Evolutionary conservation across 1,140 invertebrate species (phyloP).

Genomic region (Cephus cinctus): DNA sequence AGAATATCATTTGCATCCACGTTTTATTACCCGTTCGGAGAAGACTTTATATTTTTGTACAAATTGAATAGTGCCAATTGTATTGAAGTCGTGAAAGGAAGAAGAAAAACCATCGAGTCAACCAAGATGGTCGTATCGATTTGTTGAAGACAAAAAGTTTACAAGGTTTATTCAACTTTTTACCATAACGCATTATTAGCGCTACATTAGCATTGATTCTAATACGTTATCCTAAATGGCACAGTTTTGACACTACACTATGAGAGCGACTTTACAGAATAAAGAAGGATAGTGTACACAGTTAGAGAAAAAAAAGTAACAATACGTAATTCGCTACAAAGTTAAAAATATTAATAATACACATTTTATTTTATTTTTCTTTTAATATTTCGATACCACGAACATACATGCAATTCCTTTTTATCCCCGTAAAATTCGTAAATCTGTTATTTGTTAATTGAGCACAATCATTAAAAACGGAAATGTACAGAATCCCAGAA

Average conservation of each 20-base stretch:
- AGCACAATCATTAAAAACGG: slow-evolving; percentile 23
- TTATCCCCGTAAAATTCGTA: slow-evolving; percentile 8
- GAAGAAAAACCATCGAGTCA: too few species aligned
- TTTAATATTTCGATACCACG: slow-evolving; percentile 33
- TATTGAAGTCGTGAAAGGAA: too few species aligned
- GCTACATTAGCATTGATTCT: slow-evolving; percentile 1
- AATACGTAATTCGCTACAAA: slow-evolving; percentile 1
- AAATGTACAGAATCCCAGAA: slow-evolving; percentile 22
- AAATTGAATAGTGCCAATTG: too few species aligned
- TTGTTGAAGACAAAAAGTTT: too few species aligned
- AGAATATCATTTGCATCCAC: too few species aligned
- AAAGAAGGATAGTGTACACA: slow-evolving; percentile 12
- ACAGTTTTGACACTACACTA: slow-evolving; percentile 34
- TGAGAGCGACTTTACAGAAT: slow-evolving; percentile 19
- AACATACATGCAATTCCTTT: slow-evolving; percentile 11
- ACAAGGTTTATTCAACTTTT: too few species aligned
- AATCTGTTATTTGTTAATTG: slow-evolving; percentile 26
- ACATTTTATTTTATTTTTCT: too few species aligned
- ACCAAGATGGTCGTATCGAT: too few species aligned
- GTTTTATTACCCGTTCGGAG: too few species aligned
- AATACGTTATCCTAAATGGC: slow-evolving; percentile 39
- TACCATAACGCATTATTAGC: too few species aligned
- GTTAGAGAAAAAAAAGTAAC: slow-evolving; percentile 6
- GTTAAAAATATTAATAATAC: slow-evolving; percentile 30
- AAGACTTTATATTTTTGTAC: too few species aligned